A percentile compares a stretch with the other conserved stretches of the same genome.
Conservation (phyloP, 2,113 vertebrate species). For the Strix aluco region DNA sequence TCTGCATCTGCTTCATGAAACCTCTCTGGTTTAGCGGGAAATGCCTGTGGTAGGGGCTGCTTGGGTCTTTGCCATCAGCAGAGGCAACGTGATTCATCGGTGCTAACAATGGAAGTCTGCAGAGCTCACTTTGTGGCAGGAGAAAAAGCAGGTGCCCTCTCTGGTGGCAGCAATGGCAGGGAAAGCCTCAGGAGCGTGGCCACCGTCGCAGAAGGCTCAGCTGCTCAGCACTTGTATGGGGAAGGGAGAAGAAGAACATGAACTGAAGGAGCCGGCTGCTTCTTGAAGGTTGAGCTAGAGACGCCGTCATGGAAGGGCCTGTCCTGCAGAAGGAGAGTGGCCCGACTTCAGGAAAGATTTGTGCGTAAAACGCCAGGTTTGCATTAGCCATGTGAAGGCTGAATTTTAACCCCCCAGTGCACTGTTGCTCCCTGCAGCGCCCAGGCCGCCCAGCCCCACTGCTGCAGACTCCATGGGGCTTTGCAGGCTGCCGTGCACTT, state of each 20-base stretch:
- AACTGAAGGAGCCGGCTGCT: neutral
- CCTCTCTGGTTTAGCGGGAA: neutral
- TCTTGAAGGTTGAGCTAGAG: neutral
- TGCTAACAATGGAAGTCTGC: neutral
- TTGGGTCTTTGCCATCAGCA: neutral
- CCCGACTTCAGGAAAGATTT: neutral
- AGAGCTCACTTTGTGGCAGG: neutral
- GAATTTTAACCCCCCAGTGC: neutral
- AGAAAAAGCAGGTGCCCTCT: neutral
- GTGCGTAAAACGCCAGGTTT: neutral
- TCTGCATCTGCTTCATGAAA: neutral
- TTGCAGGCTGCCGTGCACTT: neutral
- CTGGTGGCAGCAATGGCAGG: fast-evolving
- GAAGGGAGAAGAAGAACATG: neutral
- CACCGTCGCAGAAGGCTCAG: neutral
- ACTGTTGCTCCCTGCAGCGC: neutral
- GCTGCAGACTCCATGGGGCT: neutral
- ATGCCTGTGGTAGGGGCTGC: neutral
- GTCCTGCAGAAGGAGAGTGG: neutral
- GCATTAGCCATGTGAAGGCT: fast-evolving
- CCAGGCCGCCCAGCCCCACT: neutral
- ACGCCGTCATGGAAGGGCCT: neutral
- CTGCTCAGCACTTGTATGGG: fast-evolving
- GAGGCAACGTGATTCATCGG: neutral
- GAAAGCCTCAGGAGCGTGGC: fast-evolving